Base-by-base conservation (phyloP, 2,888 invertebrate species). In the Yponomeuta sedellus region DNA sequence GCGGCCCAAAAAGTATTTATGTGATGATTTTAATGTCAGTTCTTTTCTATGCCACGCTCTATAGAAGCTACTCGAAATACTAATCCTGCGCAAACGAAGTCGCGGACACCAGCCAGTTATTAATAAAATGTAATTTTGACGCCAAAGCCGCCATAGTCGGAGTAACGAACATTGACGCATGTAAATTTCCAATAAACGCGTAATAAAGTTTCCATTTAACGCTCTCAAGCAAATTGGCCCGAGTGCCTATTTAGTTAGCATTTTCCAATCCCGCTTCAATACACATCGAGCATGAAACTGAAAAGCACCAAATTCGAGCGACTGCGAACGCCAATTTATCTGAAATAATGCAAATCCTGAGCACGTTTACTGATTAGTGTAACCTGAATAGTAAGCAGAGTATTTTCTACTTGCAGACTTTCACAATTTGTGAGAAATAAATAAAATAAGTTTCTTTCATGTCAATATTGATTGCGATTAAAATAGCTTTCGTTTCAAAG, bases 271-370 rank as follows among this genome's bases (percentile, higher is more conserved):
- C 64, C 67, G 66, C 66, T 68, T 72, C 74, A 72, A 74, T 74
- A 74, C 72, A 70, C 70, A n/a, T n/a, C 68, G 68, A 61, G 72
- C 69, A 65, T 70, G 72, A 72, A 74, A 73, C 69, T 77, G 75
- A 74, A 77, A 77, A 75, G 75, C 74, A 69, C 75, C 75, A 72
- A 77, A 77, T 77, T 78, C 74, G 72, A 72, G 71, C 65, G 11
- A 59, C 5, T 59, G 20, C 25, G 59, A 25, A n/a, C 11, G 25
- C 19, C 59, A 59, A 25, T 59, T 52, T 52, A 16, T 52, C 16
- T 52, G 16, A 52, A 52, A 12, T 52, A 16, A 16, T 52, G 16
- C 44, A 6, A 52, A 52, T 52, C 16, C 44, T 52, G 16, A 16
- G 44, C 44, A 52, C 44, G 12, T 52, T 52, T 8, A 16, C 44